Evolutionary conservation across 2,113 vertebrate species (phyloP).

Genomic region (Archocentrus centrarchus): DNA sequence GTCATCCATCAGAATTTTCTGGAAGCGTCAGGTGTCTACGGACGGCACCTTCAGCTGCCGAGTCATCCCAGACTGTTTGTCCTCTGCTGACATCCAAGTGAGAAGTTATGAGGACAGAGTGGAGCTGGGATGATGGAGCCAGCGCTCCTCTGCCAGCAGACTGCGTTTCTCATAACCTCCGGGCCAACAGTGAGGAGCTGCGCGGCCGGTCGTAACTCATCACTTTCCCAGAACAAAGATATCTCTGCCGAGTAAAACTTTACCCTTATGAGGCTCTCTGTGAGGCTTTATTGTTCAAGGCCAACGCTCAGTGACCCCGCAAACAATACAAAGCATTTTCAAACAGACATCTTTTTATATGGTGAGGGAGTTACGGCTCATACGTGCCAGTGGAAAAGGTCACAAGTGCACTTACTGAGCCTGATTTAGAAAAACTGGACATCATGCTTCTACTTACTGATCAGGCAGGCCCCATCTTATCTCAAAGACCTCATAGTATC

Average conservation of each 20-base stretch:
- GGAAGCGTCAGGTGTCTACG: slow-evolving; percentile 35
- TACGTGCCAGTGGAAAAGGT: slow-evolving; percentile 7
- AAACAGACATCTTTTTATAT: not conserved
- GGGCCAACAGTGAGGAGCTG: slow-evolving; percentile 22
- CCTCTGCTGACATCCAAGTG: slow-evolving; percentile 30
- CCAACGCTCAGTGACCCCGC: not conserved
- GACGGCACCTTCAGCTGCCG: slow-evolving; percentile 14
- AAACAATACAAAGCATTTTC: not conserved
- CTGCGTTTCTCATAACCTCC: slow-evolving; percentile 21
- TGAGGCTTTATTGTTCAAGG: not conserved
- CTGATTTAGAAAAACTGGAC: not conserved
- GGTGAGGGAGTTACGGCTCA: not conserved
- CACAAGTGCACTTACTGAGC: not conserved
- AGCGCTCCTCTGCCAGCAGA: slow-evolving; percentile 28
- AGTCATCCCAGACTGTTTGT: slow-evolving; percentile 52
- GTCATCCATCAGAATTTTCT: slow-evolving; percentile 54
- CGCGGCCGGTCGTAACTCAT: not conserved
- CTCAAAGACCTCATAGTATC: not conserved
- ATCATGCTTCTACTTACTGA: not conserved
- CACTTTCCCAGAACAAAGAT: slow-evolving; percentile 30
- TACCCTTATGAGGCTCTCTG: not conserved
- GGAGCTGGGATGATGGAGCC: not conserved
- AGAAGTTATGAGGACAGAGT: slow-evolving; percentile 42
- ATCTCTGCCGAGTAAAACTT: slow-evolving; percentile 5
- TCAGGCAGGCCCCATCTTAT: not conserved